Conservation (phyloP, 2,113 vertebrate species). For the Machaerirhynchus nigripectus region DNA sequence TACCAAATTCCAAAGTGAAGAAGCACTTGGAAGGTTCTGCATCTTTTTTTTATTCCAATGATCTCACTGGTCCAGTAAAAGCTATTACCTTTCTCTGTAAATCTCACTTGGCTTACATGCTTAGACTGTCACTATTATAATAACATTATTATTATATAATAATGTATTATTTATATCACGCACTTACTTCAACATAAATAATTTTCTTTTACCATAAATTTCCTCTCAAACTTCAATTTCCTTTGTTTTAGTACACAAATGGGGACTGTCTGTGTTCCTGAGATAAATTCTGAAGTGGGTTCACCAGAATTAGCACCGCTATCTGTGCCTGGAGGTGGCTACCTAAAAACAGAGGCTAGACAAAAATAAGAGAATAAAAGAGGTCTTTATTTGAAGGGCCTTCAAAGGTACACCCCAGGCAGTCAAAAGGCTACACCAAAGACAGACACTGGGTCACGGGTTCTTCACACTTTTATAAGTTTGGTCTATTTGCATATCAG, state of each 20-base stretch:
- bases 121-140: background rate
- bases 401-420: too few species aligned
- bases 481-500: too few species aligned
- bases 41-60: background rate
- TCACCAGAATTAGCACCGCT: background rate
- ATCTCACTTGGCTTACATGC: background rate
- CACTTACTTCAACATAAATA: background rate
- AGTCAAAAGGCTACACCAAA: too few species aligned
- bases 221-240: background rate
- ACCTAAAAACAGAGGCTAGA: too few species aligned
- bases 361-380: too few species aligned
- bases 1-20: background rate
- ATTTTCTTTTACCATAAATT: background rate
- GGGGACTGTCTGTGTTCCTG: background rate
- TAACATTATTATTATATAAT: background rate
- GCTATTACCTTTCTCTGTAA: background rate
- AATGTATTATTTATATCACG: background rate
- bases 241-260: background rate
- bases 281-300: background rate
- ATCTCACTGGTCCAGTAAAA: background rate
- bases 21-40: background rate
- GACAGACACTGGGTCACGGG: too few species aligned
- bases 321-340: too few species aligned
- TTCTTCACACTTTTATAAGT: too few species aligned
- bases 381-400: too few species aligned